These are phyloP conservation scores for Oopsacas minuta DNA, from an alignment of 37 sponge, comb jelly and placozoan species.

Conservation along the genomic window DNA sequence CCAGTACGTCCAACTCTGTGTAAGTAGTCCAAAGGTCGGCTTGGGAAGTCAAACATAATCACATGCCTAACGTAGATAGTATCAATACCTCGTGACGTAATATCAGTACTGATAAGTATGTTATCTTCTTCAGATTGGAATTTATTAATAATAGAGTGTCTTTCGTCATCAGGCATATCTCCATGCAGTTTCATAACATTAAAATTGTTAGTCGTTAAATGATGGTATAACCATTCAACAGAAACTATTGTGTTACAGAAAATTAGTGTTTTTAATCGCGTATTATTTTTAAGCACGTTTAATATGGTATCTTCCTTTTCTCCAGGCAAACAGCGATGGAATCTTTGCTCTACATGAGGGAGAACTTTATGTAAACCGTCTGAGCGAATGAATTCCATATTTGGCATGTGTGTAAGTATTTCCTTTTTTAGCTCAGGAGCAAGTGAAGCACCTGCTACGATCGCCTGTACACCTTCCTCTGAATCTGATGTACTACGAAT, in stretches of 20 bases:
- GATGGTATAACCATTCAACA: background rate
- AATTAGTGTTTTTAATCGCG: background rate
- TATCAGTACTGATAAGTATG: background rate
- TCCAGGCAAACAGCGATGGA: background rate
- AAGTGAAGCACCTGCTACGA: background rate
- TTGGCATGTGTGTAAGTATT: background rate
- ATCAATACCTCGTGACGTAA: background rate
- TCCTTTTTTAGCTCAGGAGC: background rate
- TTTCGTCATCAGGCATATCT: background rate
- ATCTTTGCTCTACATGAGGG: slow-evolving; percentile 14
- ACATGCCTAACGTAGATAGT: background rate
- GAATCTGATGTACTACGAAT: background rate
- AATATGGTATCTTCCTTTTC: background rate
- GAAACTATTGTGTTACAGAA: slow-evolving; percentile 6
- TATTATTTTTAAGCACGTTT: background rate
- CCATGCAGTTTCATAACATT: background rate
- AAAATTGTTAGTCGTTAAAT: background rate
- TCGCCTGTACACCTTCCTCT: background rate
- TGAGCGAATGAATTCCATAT: background rate
- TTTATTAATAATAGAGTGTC: background rate
- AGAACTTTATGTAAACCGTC: background rate
- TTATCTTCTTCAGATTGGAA: background rate
- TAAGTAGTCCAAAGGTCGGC: background rate
- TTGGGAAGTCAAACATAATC: slow-evolving; percentile 5
- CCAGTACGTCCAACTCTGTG: background rate